These are phyloP conservation scores for Pagetopsis macropterus DNA, from an alignment of 2,797 vertebrate genomes.

Conservation along the genomic window DNA sequence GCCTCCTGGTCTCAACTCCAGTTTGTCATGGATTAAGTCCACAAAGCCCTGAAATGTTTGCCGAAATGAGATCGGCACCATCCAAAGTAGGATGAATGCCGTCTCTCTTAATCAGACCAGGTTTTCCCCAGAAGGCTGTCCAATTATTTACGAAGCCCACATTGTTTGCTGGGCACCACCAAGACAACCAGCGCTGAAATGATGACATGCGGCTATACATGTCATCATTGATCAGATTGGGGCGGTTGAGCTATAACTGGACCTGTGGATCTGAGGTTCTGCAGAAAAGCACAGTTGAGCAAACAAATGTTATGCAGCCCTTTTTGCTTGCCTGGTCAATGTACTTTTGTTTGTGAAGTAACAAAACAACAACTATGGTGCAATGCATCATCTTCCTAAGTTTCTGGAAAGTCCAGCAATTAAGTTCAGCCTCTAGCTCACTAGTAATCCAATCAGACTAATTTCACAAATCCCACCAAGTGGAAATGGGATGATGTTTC, in stretches of 20 bases:
- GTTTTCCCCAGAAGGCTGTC: too few species aligned
- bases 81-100: too few species aligned
- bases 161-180: too few species aligned
- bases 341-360: slow-evolving; percentile 6
- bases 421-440: slow-evolving; percentile 7
- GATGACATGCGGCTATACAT: too few species aligned
- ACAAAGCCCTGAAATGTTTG: too few species aligned
- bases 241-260: slow-evolving; percentile 3
- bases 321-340: slow-evolving; percentile 1
- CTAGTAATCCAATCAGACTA: slow-evolving; percentile 32
- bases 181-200: too few species aligned
- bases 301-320: not conserved
- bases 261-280: slow-evolving; percentile 13
- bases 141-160: too few species aligned
- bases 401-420: slow-evolving; percentile 30
- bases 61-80: too few species aligned
- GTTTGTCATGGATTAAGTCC: too few species aligned
- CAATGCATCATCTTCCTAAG: slow-evolving; percentile 23
- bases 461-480: slow-evolving; percentile 24
- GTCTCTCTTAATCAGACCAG: too few species aligned
- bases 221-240: too few species aligned
- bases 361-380: not conserved
- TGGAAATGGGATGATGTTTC: slow-evolving; percentile 23
- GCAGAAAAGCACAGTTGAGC: not conserved
- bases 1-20: too few species aligned